A percentile compares a stretch with the other conserved stretches of the same genome.
These are phyloP conservation scores for Calyptommatus sinebrachiatus DNA, from an alignment of 2,113 vertebrate species.

Conservation along the genomic window DNA sequence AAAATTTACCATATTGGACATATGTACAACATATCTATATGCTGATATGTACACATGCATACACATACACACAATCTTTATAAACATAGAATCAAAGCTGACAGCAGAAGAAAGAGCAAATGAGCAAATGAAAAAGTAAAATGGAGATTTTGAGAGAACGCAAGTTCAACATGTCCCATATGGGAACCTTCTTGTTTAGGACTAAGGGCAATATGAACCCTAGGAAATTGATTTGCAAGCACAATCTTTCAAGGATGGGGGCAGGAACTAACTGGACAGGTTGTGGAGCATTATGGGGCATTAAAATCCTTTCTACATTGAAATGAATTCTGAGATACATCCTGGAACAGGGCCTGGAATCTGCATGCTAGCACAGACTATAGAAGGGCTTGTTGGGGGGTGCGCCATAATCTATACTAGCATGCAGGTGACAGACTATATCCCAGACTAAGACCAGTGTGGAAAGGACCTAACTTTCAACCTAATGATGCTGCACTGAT, in stretches of 20 bases:
- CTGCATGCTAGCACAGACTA: too few relatives aligned
- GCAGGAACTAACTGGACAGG: neutral
- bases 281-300: neutral
- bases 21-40: constrained; percentile 4
- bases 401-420: too few relatives aligned
- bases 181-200: neutral
- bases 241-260: neutral
- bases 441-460: too few relatives aligned
- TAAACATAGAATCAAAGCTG: constrained; percentile 1
- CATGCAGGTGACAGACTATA: too few relatives aligned
- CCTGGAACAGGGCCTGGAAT: too few relatives aligned
- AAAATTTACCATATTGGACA: neutral
- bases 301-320: neutral
- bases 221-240: neutral
- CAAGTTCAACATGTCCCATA: neutral
- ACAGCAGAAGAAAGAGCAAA: constrained; percentile 5
- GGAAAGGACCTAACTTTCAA: too few relatives aligned
- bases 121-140: neutral
- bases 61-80: neutral
- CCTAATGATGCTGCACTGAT: neutral
- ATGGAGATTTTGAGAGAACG: neutral
- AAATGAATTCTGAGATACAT: too few relatives aligned
- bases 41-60: neutral
- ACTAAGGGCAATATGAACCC: neutral
- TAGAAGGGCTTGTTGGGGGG: too few relatives aligned